Base-by-base conservation (phyloP, 2,113 vertebrate genomes). In the Syngnathus floridae region DNA sequence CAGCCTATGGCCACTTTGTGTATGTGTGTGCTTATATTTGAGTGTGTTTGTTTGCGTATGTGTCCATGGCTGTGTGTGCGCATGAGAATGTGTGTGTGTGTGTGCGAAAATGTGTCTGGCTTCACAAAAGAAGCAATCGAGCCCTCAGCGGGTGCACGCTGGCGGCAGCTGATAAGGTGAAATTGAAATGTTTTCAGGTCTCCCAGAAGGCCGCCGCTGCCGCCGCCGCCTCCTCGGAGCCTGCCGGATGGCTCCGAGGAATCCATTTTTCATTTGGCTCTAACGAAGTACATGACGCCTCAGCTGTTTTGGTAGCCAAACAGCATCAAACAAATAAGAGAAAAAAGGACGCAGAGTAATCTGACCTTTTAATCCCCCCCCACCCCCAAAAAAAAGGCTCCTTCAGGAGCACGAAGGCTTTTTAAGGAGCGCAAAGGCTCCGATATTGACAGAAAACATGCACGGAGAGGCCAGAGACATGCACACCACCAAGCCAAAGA, bases 401-500 rank as follows among this genome's bases (percentile, higher is more conserved):
- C n/a, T 52, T 52, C 12, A 35, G 26, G 54, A 56, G 26, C 54
- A 3, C n/a, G 3, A 84, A 49, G 48, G 41, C 79, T 22, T 11
- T 4, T 54, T 26, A 31, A 35, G 54, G 54, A 36, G 26, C 54
- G 19, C 62, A 80, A 79, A 64, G 73, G 31, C 65, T 82, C 54
- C 70, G 69, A 67, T 64, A 78, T 62, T 76, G 79, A 87, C 77
- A 75, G 64, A 61, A 76, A 77, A 84, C 84, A 88, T 89, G 87
- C 86, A 85, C 59, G 26, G 75, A 84, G 76, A 84, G 61, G 70
- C 71, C 12, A 78, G 69, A 69, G 49, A 78, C 84, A 86, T 85
- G 86, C 86, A 13, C 5, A 43, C 57, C 10, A 58, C 4, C 58
- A 41, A 59, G 16, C 43, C 64, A 66, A 41, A 12, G n/a, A 45